Percentiles rank a stretch among this genome's conserved stretches.
phyloP scores from a whole-genome alignment of 2,888 invertebrate species.

The Cantharis flavilabris region DNA sequence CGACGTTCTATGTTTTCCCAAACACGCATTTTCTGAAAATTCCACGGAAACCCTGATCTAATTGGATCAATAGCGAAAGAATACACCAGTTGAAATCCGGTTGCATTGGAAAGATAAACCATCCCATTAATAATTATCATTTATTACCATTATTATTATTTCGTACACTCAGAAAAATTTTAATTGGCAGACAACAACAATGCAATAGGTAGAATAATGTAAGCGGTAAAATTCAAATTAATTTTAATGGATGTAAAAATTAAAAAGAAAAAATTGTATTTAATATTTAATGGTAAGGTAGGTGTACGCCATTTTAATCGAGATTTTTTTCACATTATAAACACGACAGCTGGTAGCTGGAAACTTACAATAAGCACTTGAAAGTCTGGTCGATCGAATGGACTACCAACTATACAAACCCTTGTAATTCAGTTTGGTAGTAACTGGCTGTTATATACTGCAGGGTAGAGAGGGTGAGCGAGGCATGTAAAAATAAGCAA shows the following conservation, averaged over 20 bases:
- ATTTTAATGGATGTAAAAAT: background rate
- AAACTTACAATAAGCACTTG: conserved; percentile 38
- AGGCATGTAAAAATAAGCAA: conserved; percentile 17
- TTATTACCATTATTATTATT: too few relatives aligned
- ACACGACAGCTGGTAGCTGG: conserved; percentile 38
- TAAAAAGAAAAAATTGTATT: background rate
- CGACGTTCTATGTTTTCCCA: too few relatives aligned
- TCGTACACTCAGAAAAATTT: background rate
- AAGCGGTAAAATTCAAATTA: background rate
- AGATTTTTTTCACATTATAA: conserved; percentile 21
- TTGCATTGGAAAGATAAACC: too few relatives aligned
- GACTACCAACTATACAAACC: conserved; percentile 33
- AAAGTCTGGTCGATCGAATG: conserved; percentile 38
- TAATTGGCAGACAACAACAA: background rate
- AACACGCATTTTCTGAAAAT: too few relatives aligned
- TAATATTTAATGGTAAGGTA: background rate
- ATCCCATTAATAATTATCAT: too few relatives aligned
- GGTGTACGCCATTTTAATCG: conserved; percentile 6
- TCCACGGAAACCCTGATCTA: too few relatives aligned
- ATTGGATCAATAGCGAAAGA: too few relatives aligned
- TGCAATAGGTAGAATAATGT: too few relatives aligned
- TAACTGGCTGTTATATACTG: conserved; percentile 36
- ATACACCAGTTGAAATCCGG: too few relatives aligned
- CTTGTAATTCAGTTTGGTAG: conserved; percentile 35
- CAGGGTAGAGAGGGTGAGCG: conserved; percentile 17